These are phyloP conservation scores for Pseudorasbora parva DNA, from an alignment of 2,113 vertebrate genomes.

Conservation along the genomic window DNA sequence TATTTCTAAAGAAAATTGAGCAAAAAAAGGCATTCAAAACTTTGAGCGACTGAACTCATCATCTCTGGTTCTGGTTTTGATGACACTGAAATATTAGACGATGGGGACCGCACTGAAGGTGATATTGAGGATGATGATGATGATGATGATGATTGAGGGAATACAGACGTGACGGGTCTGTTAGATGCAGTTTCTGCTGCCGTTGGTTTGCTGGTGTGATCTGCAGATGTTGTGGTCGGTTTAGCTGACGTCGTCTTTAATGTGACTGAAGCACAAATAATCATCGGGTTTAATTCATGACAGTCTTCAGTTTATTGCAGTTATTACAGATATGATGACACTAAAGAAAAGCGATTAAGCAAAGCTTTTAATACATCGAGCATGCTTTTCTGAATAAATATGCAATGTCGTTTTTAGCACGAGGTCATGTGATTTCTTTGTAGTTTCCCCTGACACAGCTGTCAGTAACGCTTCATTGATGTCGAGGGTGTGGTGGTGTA, in stretches of 20 bases:
- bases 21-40: not conserved
- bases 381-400: not conserved
- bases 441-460: not conserved
- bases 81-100: not conserved
- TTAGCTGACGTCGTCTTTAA: not conserved
- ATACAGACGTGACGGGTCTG: not conserved
- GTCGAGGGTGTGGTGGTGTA: not conserved
- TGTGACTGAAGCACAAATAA: not conserved
- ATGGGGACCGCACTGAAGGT: not conserved
- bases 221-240: not conserved
- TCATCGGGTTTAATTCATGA: not conserved
- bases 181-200: not conserved
- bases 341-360: not conserved
- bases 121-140: not conserved
- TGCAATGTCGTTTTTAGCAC: not conserved
- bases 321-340: not conserved
- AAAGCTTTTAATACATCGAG: not conserved
- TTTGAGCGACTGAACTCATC: not conserved
- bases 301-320: not conserved
- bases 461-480: not conserved
- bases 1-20: not conserved
- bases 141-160: not conserved
- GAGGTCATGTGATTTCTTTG: not conserved
- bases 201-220: not conserved
- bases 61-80: not conserved